phyloP scores from a whole-genome alignment of 2,888 invertebrate species.

The Chrysotoxum bicinctum region DNA sequence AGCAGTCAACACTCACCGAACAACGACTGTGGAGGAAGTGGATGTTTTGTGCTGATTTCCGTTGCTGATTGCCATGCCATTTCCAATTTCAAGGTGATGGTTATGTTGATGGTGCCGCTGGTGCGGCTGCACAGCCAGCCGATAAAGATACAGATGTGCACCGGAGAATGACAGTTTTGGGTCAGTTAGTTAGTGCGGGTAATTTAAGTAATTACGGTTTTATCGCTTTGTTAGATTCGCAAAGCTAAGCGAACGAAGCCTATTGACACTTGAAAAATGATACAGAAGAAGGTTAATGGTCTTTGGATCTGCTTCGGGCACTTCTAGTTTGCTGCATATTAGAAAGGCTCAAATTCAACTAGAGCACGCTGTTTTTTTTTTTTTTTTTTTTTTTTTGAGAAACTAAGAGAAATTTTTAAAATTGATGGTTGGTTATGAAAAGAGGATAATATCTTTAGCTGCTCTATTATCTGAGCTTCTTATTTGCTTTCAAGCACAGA shows the following conservation, averaged over 20 bases:
- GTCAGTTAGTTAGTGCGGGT: constrained; percentile 47
- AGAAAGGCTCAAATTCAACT: neutral
- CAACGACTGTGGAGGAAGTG: constrained; percentile 42
- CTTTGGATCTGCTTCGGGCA: neutral
- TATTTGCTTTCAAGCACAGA: too few relatives aligned
- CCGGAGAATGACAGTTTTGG: constrained; percentile 60
- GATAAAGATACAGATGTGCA: constrained; percentile 12
- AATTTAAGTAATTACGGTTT: constrained; percentile 20
- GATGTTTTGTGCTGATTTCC: constrained; percentile 63
- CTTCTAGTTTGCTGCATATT: neutral
- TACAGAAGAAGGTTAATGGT: constrained; percentile 22
- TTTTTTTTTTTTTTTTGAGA: neutral
- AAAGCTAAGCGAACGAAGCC: neutral
- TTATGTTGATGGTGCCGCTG: neutral
- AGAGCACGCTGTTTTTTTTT: neutral
- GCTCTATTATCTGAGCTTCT: too few relatives aligned
- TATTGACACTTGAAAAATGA: neutral
- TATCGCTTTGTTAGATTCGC: constrained; percentile 3
- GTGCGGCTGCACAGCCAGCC: neutral
- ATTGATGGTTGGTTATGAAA: neutral
- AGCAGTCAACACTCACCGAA: neutral
- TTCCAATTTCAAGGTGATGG: constrained; percentile 53
- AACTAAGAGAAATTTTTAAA: neutral
- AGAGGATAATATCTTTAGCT: too few relatives aligned
- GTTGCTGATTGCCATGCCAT: constrained; percentile 51